phyloP scores from a whole-genome alignment of 2,113 vertebrate genomes.

The Panurus biarmicus region DNA sequence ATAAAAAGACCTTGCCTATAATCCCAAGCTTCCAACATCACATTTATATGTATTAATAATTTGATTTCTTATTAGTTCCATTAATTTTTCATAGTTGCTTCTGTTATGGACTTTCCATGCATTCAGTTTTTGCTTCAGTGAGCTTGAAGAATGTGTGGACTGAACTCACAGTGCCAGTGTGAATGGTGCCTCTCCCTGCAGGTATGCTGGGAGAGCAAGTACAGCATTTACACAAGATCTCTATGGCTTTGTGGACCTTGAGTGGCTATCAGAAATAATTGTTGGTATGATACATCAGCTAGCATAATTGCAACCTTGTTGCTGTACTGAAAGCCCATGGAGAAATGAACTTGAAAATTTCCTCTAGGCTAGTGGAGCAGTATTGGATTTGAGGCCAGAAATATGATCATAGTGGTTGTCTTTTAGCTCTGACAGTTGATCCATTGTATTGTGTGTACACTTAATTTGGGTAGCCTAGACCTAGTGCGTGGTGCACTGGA shows the following conservation, averaged over 20 bases:
- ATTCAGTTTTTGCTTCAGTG: neutral
- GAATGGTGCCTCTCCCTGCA: neutral
- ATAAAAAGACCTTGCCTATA: neutral
- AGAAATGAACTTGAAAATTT: neutral
- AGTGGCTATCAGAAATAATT: neutral
- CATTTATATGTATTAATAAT: neutral
- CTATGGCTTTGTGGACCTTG: neutral
- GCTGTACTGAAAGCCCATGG: neutral
- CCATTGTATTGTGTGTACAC: neutral
- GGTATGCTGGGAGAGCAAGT: neutral
- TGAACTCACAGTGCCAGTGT: neutral
- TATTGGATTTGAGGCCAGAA: neutral
- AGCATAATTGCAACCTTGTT: neutral
- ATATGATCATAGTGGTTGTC: neutral
- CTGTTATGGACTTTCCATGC: neutral
- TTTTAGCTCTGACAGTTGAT: neutral
- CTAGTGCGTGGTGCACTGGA: neutral
- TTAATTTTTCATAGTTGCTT: neutral
- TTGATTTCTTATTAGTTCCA: neutral
- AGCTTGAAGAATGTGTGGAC: neutral
- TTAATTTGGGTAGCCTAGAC: neutral
- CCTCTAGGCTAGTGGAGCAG: neutral
- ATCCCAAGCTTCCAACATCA: neutral
- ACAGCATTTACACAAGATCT: neutral
- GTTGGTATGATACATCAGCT: neutral